phyloP scores from a whole-genome alignment of 2,888 invertebrate genomes.

The Fragum whitleyi region DNA sequence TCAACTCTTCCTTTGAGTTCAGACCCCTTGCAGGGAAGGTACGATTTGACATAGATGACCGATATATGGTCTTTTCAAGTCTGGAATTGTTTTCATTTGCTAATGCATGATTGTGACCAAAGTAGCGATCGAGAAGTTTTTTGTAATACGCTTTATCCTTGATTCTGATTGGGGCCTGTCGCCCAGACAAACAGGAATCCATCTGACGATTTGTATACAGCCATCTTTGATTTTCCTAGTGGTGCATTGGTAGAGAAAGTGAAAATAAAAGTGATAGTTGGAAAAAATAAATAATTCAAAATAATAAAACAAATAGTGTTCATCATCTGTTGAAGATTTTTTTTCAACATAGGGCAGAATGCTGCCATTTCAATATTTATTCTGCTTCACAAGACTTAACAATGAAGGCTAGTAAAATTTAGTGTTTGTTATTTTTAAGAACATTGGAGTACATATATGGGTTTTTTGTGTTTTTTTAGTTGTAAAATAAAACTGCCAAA shows the following conservation, averaged over 20 bases:
- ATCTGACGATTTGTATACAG: slow-evolving; percentile 72
- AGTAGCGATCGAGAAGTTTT: slow-evolving; percentile 80
- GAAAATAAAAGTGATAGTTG: slow-evolving; percentile 12
- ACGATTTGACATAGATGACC: slow-evolving; percentile 49
- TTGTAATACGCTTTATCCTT: slow-evolving; percentile 81
- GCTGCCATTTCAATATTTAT: no score
- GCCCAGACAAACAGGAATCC: slow-evolving; percentile 71
- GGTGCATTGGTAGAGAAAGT: slow-evolving; percentile 56
- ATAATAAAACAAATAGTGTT: no score
- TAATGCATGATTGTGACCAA: slow-evolving; percentile 79
- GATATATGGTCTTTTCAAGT: slow-evolving; percentile 57
- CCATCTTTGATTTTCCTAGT: slow-evolving; percentile 76
- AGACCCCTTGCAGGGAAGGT: slow-evolving; percentile 62
- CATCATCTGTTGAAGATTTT: not conserved
- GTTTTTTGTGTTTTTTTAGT: no score
- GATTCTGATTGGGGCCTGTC: slow-evolving; percentile 74
- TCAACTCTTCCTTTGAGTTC: slow-evolving; percentile 68
- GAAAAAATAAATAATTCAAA: not conserved
- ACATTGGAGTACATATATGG: no score
- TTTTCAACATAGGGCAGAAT: no score
- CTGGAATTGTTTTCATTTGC: slow-evolving; percentile 72
- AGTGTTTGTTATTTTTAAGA: no score
- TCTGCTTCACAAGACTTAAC: no score
- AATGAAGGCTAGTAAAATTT: no score
- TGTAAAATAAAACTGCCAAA: no score